These are phyloP conservation scores for Danionella cerebrum DNA, from an alignment of 2,113 vertebrate species.

Conservation along the genomic window DNA sequence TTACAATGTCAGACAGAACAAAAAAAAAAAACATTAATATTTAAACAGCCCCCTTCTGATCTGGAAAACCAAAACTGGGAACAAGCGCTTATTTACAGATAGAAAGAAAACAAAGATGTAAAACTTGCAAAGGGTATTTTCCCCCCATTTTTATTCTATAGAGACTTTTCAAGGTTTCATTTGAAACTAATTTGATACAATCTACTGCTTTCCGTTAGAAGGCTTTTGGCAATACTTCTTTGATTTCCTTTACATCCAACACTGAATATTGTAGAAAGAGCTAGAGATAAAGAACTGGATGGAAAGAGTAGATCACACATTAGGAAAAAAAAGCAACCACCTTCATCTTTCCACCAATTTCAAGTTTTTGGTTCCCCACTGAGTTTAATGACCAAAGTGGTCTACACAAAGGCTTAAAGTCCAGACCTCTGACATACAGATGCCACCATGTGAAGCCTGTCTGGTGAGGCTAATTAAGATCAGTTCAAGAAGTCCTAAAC, in stretches of 20 bases:
- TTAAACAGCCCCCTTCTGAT: conserved; percentile 14
- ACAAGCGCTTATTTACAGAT: conserved; percentile 41
- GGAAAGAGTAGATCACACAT: conserved; percentile 36
- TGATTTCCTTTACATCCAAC: conserved; percentile 43
- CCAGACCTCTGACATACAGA: conserved; percentile 55
- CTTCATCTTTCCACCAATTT: conserved; percentile 34
- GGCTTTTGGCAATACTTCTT: conserved; percentile 60
- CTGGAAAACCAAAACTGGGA: conserved; percentile 10
- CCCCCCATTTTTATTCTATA: conserved; percentile 23
- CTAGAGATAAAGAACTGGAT: conserved; percentile 17
- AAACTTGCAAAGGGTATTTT: conserved; percentile 46
- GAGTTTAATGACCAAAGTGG: conserved; percentile 36
- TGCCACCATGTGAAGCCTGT: conserved; percentile 47
- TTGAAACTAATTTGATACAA: conserved; percentile 49
- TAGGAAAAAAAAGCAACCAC: conserved; percentile 38
- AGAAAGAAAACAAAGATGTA: conserved; percentile 43
- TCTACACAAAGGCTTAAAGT: conserved; percentile 57
- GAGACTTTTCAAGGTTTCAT: conserved; percentile 31
- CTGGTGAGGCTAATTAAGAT: conserved; percentile 31
- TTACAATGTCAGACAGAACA: conserved; percentile 9
- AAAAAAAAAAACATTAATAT: conserved; percentile 3
- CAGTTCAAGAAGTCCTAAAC: conserved; percentile 25
- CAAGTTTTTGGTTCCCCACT: conserved; percentile 37
- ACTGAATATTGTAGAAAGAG: conserved; percentile 42
- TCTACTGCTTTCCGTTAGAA: conserved; percentile 45